Percentiles rank a stretch among this genome's conserved stretches.
phyloP scores from a whole-genome alignment of 2,797 vertebrate genomes.

The Rhabdophis nuchalis region DNA sequence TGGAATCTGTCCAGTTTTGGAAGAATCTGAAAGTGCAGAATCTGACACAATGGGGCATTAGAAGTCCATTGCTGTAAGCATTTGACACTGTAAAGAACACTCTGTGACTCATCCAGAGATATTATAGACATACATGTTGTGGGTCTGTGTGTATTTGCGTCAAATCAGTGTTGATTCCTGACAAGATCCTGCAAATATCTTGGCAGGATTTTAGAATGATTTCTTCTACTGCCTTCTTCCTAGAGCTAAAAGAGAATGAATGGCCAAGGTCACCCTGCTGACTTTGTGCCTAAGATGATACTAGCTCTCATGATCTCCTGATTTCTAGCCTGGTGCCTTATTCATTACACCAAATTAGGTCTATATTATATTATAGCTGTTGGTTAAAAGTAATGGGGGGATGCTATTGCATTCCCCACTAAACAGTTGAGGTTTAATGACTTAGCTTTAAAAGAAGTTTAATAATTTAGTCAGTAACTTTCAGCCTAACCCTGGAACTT shows the following conservation, averaged over 20 bases:
- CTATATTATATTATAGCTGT: neutral
- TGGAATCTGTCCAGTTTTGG: neutral
- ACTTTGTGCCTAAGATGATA: neutral
- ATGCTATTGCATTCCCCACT: neutral
- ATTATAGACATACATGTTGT: neutral
- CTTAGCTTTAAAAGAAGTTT: neutral
- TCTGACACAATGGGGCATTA: neutral
- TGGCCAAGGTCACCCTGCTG: neutral
- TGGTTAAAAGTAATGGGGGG: neutral
- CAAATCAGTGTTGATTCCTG: neutral
- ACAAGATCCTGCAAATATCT: neutral
- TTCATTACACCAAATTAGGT: neutral
- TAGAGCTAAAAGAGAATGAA: neutral
- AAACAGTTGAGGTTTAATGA: neutral
- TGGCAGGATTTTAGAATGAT: neutral
- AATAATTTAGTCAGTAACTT: neutral
- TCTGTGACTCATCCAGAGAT: neutral
- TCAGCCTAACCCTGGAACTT: neutral
- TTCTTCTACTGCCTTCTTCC: neutral
- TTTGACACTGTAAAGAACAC: neutral
- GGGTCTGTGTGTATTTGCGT: neutral
- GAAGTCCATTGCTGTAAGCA: neutral
- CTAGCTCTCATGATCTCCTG: neutral
- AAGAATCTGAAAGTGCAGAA: neutral
- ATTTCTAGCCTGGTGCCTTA: neutral